Percentiles rank a stretch among this genome's conserved stretches.
Conservation (phyloP, 1,140 invertebrate species). For the Anadara kagoshimensis region DNA sequence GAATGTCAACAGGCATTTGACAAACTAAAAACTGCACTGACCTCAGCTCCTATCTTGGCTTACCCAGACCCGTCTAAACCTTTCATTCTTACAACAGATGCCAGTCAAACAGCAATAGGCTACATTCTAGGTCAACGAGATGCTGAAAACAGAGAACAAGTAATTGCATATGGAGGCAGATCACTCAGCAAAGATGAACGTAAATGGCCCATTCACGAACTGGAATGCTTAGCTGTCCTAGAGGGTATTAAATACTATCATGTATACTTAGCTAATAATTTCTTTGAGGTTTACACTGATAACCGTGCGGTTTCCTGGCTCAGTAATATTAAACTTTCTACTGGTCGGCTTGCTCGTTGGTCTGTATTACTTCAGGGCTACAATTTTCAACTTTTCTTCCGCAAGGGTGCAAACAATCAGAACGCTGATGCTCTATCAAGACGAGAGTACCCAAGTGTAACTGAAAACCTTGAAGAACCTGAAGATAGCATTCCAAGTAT, state of each 20-base stretch:
- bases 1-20: constrained; percentile 46
- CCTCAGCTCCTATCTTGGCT: constrained; percentile 33
- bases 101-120: constrained; percentile 46
- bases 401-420: constrained; percentile 1
- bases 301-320: constrained; percentile 24
- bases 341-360: no score
- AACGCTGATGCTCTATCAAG: constrained; percentile 8
- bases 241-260: constrained; percentile 37
- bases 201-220: constrained; percentile 19
- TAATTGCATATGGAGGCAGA: constrained; percentile 23
- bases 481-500: background rate
- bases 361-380: constrained; percentile 29
- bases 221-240: no score
- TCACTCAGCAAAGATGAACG: constrained; percentile 13
- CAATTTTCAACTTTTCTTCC: constrained; percentile 10
- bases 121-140: constrained; percentile 30
- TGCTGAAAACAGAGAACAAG: constrained; percentile 8
- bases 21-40: constrained; percentile 39
- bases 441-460: background rate
- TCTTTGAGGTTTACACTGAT: constrained; percentile 34
- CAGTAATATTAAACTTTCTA: constrained; percentile 23
- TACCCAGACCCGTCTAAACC: constrained; percentile 29
- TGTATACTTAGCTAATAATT: constrained; percentile 19
- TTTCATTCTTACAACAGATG: constrained; percentile 52
- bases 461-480: background rate